Base-by-base conservation (phyloP, 2,888 invertebrate genomes). In the Euzetes globulus region DNA sequence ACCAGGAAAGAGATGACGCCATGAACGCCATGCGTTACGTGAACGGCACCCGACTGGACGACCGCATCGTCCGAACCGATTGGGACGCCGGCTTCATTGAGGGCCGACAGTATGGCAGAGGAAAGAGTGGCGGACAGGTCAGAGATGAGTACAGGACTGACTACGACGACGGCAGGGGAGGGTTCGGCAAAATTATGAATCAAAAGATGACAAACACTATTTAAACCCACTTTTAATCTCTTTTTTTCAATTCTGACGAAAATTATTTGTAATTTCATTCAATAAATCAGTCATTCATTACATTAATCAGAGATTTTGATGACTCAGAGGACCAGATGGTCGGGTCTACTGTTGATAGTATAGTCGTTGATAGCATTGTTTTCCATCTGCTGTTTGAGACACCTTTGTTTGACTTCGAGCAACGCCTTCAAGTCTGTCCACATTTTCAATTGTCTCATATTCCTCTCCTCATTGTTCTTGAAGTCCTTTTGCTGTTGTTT, bases 71-170 rank as follows among this genome's bases (percentile, higher is more conserved):
- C 65, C 87, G 99, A 80, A 94, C 95, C 74, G 99, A 99, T 84
- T 99, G 97, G 97, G 99, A 99, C 84, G 97, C 97, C 45, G 99
- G 99, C 4, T 99, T 99, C 83, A 88, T 92, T 77, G 99, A 99
- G 85, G 99, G 99, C 1, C 86, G 99, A 79, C 99, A 99, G 82
- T 99, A 92, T 85, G 99, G 99, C 37, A 87, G 99, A 79, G 99
- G 99, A 73, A 96, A 95, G 85, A 92, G 92, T 80, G 99, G 99
- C 73, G 99, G 99, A 81, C 98, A 98, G 91, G 93, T 98, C 4
- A 88, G 98, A 80, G 99, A 99, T 82, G 99, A 99, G 85, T 99
- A 98, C 82, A 87, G 98, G 82, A 94, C 93, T 77, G 98, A 99
- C 82, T 99, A 90, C 84, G 99, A 99, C 83, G 89, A 91, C 47